Base-by-base conservation (phyloP, 2,797 vertebrate genomes). In the Siniperca scherzeri region DNA sequence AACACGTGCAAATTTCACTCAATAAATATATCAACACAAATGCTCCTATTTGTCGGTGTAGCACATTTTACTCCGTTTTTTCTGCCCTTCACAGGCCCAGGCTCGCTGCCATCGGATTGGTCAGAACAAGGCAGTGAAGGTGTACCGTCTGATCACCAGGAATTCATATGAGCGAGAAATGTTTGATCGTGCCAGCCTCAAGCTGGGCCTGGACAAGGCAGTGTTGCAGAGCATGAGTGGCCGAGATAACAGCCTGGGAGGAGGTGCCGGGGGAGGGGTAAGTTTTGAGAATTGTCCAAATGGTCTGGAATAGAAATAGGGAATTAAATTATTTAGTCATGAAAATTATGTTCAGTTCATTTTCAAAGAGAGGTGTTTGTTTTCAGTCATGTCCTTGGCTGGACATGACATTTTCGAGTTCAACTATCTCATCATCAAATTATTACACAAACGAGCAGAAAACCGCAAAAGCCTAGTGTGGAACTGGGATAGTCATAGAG, bases 201-300 rank as follows among this genome's bases (percentile, higher is more conserved):
- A 99, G 86, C 92, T 99, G 91, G 99, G 99, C 27, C 94, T 99
- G 83, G 99, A 99, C 94, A 99, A 99, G 90, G 99, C 99, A 2
- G 99, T 99, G 77, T 82, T 99, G 79, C 99, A 99, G 95, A 99
- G 99, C 94, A 99, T 99, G 98, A 99, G 98, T 38, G 98, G 98
- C 78, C 96, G 98, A 82, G 99, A 99, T 86, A 98, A 97, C 94
- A 98, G 96, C 87, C 95, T 97, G 11, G 97, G 98, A 79, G 98
- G 93, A 90, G 77, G 90, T 27, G 59, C 90, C 1, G 94, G 93
- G 27, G 94, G 92, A 92, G 94, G 92, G 89, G 95, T 95, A 60
- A 85, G 92, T 92, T 30, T 77, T 73, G 57, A 78, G 55, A 77
- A 67, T 17, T 14, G 53, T 67, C 66, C 75, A 80, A 70, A 77